Evolutionary conservation across 2,888 invertebrate genomes (phyloP), one percentile per base, ranked within the genome.

Genomic region (Parasteatoda lunata): DNA sequence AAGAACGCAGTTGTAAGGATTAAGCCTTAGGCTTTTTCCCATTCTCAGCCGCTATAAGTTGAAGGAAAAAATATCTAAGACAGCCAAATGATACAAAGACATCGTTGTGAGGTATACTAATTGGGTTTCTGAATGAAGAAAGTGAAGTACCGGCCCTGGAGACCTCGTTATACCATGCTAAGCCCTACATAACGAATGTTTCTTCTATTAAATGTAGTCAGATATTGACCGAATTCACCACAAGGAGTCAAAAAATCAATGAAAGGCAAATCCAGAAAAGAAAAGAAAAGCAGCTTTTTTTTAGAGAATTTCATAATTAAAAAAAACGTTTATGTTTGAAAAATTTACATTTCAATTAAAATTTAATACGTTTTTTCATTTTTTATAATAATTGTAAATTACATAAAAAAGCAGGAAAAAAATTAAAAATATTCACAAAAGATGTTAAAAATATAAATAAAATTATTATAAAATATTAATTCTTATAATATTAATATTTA

Each of bases 81-180:
- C 11, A 68, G 15, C 4, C 4, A 79, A 66, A 66, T 47, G 80
- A 15, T 66, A 45, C 80, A 65, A 51, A 71, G 65, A 64, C 79
- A 79, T 72, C 66, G 80, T 80, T 65, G 72, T 65, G 49, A 76
- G 76, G 64, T 76, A 77, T 76, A 82, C 82, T 82, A 82, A 82
- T 82, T 82, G 82, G 82, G 82, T 82, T 82, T 82, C 82, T 69
- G 76, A 64, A 48, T 64, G 30, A 52, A 76, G 59, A 51, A 76
- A 69, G 64, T 51, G 64, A 70, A 82, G 70, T 64, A 51, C n/a
- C 9, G 76, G n/a, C 82, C 76, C 82, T 64, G 9, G 82, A 82
- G 82, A 76, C 73, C 76, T 82, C 76, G 82, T 82, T 82, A 82
- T 82, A 69, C 66, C 73, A 64, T 64, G 13, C 82, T 82, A 82